These are phyloP conservation scores for Anorthoa munda DNA, from an alignment of 2,888 invertebrate genomes.

Conservation along the genomic window DNA sequence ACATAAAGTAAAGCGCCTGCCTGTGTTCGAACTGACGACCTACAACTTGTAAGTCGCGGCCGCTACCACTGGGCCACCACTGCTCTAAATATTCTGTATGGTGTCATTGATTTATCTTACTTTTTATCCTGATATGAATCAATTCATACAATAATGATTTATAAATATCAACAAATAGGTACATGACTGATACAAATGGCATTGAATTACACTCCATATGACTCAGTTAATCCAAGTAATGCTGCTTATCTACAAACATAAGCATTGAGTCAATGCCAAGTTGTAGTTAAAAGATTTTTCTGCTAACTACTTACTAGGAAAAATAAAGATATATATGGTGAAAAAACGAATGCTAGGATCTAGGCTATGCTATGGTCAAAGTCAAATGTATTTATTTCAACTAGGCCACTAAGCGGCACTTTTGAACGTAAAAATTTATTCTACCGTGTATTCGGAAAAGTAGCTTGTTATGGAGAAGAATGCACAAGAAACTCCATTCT, in stretches of 20 bases:
- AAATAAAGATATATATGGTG: background rate
- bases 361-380: conserved; percentile 22
- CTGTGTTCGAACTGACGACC: too few species aligned
- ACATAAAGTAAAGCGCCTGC: too few species aligned
- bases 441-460: too few species aligned
- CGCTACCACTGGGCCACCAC: too few species aligned
- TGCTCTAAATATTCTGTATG: background rate
- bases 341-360: conserved; percentile 18
- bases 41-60: too few species aligned
- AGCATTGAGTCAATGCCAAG: background rate
- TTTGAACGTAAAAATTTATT: too few species aligned
- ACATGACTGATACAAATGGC: conserved; percentile 21
- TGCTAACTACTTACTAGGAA: background rate
- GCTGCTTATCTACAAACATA: conserved; percentile 6
- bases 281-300: background rate
- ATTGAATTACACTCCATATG: conserved; percentile 28
- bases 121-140: conserved; percentile 33
- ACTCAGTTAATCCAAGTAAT: conserved; percentile 21
- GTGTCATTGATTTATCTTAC: background rate
- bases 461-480: too few species aligned
- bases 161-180: background rate
- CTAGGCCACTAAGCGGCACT: too few species aligned
- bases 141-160: conserved; percentile 17
- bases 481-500: too few species aligned
- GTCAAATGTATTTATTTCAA: too few species aligned